Conservation (phyloP, 2,113 vertebrate genomes). For the Falco punctatus region DNA sequence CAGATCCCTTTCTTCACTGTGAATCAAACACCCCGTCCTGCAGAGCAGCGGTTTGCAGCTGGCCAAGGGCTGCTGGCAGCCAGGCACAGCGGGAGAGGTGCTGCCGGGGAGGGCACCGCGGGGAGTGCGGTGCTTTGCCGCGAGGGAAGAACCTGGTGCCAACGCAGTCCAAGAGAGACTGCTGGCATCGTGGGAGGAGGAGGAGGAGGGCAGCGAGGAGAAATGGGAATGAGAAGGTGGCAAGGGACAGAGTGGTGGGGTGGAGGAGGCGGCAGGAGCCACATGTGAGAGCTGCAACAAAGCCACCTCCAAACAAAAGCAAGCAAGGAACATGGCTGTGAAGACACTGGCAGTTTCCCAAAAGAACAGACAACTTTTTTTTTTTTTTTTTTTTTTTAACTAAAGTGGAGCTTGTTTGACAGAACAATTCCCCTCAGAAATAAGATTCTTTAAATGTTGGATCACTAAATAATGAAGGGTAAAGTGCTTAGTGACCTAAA, state of each 20-base stretch:
- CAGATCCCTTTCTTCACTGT: too few species aligned
- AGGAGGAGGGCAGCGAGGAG: not conserved
- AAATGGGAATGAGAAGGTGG: not conserved
- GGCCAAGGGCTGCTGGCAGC: not conserved
- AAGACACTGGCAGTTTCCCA: not conserved
- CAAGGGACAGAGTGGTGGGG: not conserved
- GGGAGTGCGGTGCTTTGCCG: too few species aligned
- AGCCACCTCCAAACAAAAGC: not conserved
- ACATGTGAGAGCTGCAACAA: not conserved
- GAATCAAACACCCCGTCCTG: fast-evolving
- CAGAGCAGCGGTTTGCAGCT: too few species aligned
- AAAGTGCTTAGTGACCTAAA: not conserved
- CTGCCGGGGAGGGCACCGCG: not conserved
- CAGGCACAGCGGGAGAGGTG: not conserved
- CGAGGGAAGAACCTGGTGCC: fast-evolving
- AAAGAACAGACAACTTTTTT: not conserved
- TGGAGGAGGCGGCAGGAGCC: not conserved
- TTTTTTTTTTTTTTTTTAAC: not conserved
- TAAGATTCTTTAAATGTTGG: not conserved
- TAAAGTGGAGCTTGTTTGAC: not conserved
- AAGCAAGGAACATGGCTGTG: not conserved
- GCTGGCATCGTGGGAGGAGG: not conserved
- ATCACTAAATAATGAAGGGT: not conserved
- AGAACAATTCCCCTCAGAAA: not conserved
- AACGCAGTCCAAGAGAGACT: too few species aligned